Evolutionary conservation across 1,140 invertebrate genomes (phyloP), one percentile per base, ranked within the genome.

Genomic region (Drosophila lacertosa): DNA sequence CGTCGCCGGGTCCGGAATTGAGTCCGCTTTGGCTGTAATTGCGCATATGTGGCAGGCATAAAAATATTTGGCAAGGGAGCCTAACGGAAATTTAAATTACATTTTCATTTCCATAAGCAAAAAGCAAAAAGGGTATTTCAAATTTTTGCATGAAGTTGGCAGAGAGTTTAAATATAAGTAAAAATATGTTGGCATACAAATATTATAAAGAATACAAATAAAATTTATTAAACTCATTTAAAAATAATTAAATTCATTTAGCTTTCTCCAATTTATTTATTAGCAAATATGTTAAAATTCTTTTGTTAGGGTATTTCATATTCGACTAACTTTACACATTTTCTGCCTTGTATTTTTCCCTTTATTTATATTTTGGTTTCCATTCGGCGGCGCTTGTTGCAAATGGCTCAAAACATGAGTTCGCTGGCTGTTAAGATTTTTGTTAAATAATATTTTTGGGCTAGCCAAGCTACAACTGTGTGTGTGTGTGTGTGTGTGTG

Each of bases 11-110:
- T 6, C 24, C 54, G 5, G 26, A 29, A 29, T 29, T 29, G 26
- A 29, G 26, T 9, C 26, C 26, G 26, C 6, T 29, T 29, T 29
- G 0, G 22, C 29, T 4, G 54, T 60, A 73, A 65, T 69, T 80
- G 58, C 66, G 80, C 80, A 80, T 70, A 76, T 84, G 81, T 67
- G 73, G 68, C 81, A 53, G n/a, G n/a, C n/a, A n/a, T n/a, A n/a
- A n/a, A 40, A 40, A 80, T 80, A 77, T 73, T 59, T 55, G 74
- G 42, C 42, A n/a, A n/a, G 26, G 1, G 10, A 13, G 55, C 50
- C 57, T 55, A 80, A 70, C 57, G 51, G 73, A 80, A 86, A 84
- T 80, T 86, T 86, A 84, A 86, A 86, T 84, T 86, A 77, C 79
- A 86, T 86, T 84, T 77, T 77, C 60, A 69, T 66, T 77, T 71